Conservation (phyloP, 1,140 invertebrate genomes). For the Meteorus sp. region DNA sequence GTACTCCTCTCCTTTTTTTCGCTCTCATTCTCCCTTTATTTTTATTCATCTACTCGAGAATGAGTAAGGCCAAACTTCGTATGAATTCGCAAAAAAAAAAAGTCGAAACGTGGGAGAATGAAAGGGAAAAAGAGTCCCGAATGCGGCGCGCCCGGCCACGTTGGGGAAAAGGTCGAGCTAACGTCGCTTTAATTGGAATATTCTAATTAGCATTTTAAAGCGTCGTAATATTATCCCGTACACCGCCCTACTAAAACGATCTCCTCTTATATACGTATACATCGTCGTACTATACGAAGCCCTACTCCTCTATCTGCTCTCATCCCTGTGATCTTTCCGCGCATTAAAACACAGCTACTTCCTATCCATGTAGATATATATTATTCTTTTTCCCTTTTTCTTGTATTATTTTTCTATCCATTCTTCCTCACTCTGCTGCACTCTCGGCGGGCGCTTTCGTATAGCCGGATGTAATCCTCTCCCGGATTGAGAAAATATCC, state of each 20-base stretch:
- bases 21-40: too few relatives aligned
- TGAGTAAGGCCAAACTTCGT: too few relatives aligned
- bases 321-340: slow-evolving; percentile 16
- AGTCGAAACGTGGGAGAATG: too few relatives aligned
- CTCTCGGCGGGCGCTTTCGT: slow-evolving; percentile 13
- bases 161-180: slow-evolving; percentile 16
- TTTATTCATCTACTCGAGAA: too few relatives aligned
- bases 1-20: too few relatives aligned
- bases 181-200: slow-evolving; percentile 46
- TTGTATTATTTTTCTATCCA: background rate
- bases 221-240: slow-evolving; percentile 28
- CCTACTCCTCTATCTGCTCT: background rate
- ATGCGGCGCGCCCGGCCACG: background rate
- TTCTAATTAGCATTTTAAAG: slow-evolving; percentile 38
- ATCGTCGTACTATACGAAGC: too few relatives aligned
- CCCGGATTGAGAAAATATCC: slow-evolving; percentile 21
- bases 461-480: slow-evolving; percentile 25
- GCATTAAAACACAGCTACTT: slow-evolving; percentile 18
- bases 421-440: slow-evolving; percentile 16
- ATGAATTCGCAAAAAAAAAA: too few relatives aligned
- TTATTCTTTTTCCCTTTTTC: slow-evolving; percentile 15
- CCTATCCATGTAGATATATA: slow-evolving; percentile 7
- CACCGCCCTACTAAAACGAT: slow-evolving; percentile 20
- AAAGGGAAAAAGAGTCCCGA: too few relatives aligned
- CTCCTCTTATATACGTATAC: too few relatives aligned